A percentile compares a stretch with the other conserved stretches of the same genome.
phyloP scores from a whole-genome alignment of 2,797 vertebrate genomes.

The Sparidentex hasta region DNA sequence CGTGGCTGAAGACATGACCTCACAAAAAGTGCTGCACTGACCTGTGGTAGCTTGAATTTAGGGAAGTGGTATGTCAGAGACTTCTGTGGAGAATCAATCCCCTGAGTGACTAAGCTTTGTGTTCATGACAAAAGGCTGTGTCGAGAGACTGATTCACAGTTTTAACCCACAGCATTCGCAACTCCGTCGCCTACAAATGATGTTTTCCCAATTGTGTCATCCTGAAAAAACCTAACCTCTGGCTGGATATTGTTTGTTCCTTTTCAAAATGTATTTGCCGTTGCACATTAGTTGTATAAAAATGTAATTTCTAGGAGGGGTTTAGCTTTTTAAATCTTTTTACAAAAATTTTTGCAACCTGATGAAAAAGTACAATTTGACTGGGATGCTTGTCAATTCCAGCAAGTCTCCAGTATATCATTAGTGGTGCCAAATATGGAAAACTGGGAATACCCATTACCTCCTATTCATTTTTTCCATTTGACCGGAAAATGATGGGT shows the following conservation, averaged over 20 bases:
- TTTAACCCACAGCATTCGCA: slow-evolving; percentile 2
- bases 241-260: neutral
- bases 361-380: slow-evolving; percentile 11
- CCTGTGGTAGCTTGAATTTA: slow-evolving; percentile 46
- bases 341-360: too few relatives aligned
- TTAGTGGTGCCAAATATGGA: neutral
- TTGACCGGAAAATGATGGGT: too few relatives aligned
- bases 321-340: neutral
- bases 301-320: neutral
- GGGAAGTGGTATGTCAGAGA: slow-evolving; percentile 31
- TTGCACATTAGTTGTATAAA: neutral
- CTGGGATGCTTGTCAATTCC: neutral
- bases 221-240: neutral
- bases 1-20: slow-evolving; percentile 45
- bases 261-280: neutral
- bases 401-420: neutral
- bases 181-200: neutral
- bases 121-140: slow-evolving; percentile 11
- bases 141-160: slow-evolving; percentile 7
- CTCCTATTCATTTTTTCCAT: neutral
- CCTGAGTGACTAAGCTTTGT: slow-evolving; percentile 12
- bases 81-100: slow-evolving; percentile 4
- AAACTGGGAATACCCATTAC: neutral
- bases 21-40: slow-evolving; percentile 42
- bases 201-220: neutral